A percentile compares a stretch with the other conserved stretches of the same genome.
Conservation (phyloP, 2,113 vertebrate species). For the Bostrychus sinensis region DNA sequence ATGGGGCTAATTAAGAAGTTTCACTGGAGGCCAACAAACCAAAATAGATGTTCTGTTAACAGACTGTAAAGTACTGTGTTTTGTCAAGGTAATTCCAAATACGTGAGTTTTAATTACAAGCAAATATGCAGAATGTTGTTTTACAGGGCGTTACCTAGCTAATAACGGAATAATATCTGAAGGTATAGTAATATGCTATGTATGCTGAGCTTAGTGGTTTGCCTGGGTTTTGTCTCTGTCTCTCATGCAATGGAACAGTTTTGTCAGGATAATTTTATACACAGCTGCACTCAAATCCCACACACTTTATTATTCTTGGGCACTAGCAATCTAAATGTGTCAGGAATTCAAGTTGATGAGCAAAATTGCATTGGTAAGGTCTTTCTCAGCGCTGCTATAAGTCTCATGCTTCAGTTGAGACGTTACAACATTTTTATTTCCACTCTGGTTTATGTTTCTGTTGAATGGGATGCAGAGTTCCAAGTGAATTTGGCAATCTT, state of each 20-base stretch:
- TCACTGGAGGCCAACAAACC: slow-evolving; percentile 21
- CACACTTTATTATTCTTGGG: slow-evolving; percentile 74
- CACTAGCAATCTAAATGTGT: slow-evolving; percentile 51
- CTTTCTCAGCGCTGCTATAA: slow-evolving; percentile 52
- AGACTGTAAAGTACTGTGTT: slow-evolving; percentile 1
- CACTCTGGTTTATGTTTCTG: slow-evolving; percentile 62
- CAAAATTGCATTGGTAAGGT: slow-evolving; percentile 39
- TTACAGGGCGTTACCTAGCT: not conserved
- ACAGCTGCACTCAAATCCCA: slow-evolving; percentile 60
- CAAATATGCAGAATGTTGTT: slow-evolving; percentile 38
- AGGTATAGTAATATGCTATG: slow-evolving; percentile 20
- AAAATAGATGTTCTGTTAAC: slow-evolving; percentile 23
- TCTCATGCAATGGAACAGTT: slow-evolving; percentile 55
- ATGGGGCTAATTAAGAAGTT: slow-evolving; percentile 22
- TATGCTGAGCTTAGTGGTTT: slow-evolving; percentile 56
- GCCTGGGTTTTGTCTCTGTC: slow-evolving; percentile 52
- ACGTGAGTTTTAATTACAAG: slow-evolving; percentile 37
- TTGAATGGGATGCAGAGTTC: slow-evolving; percentile 24
- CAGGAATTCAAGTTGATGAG: slow-evolving; percentile 69
- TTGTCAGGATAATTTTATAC: slow-evolving; percentile 52
- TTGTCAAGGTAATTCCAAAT: slow-evolving; percentile 25
- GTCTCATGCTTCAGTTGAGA: slow-evolving; percentile 49
- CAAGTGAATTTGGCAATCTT: slow-evolving; percentile 65
- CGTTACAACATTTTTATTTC: slow-evolving; percentile 70
- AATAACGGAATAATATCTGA: slow-evolving; percentile 38